phyloP scores from a whole-genome alignment of 2,797 vertebrate species.

The Uromys caudimaculatus region DNA sequence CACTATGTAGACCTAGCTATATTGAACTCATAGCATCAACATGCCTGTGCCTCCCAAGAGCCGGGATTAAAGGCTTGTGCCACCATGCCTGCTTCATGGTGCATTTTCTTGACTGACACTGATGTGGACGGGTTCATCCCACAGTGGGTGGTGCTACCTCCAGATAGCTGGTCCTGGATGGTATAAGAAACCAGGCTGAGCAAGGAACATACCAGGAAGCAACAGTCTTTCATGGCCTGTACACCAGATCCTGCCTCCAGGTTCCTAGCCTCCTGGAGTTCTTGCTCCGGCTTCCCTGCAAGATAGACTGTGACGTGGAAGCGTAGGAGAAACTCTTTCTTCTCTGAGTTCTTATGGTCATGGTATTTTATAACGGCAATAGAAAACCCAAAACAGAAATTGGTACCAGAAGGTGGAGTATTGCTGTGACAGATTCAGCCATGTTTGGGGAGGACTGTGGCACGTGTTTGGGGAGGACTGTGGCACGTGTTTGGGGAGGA shows the following conservation, averaged over 20 bases:
- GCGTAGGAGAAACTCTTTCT: background rate
- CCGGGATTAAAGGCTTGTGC: background rate
- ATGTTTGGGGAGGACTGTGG: background rate
- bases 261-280: background rate
- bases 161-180: background rate
- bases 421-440: background rate
- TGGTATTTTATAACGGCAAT: no score
- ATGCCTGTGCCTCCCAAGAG: background rate
- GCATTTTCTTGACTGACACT: background rate
- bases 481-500: background rate
- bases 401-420: background rate
- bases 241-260: background rate
- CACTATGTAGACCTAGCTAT: background rate
- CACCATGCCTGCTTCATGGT: no score
- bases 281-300: background rate
- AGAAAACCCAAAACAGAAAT: background rate
- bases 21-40: background rate
- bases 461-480: no score
- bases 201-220: no score
- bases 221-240: background rate
- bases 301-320: background rate
- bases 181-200: background rate
- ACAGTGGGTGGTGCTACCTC: background rate
- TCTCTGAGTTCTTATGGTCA: background rate
- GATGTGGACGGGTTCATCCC: background rate